Evolutionary conservation across 2,888 invertebrate genomes (phyloP).

Genomic region (Luperina nickerlii): DNA sequence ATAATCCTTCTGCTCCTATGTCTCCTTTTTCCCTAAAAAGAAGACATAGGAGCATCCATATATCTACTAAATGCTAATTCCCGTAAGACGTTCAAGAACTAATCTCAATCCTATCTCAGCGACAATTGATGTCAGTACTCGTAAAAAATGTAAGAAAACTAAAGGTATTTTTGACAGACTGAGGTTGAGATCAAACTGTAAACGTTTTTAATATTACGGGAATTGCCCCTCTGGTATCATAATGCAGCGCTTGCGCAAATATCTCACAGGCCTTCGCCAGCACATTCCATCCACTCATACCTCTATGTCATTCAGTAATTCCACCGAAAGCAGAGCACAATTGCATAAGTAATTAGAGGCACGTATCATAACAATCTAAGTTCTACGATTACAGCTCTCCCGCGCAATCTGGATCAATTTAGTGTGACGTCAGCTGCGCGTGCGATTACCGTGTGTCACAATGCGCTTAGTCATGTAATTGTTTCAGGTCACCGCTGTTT

Average conservation of each 20-base stretch:
- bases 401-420: slow-evolving; percentile 69
- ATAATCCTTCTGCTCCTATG: too few relatives aligned
- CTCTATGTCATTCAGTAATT: slow-evolving; percentile 36
- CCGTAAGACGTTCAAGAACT: too few relatives aligned
- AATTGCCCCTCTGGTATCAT: neutral
- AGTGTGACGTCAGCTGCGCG: slow-evolving; percentile 67
- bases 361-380: slow-evolving; percentile 62
- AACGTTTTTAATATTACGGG: too few relatives aligned
- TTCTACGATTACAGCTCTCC: slow-evolving; percentile 60
- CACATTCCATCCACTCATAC: slow-evolving; percentile 24
- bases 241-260: neutral
- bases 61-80: too few relatives aligned
- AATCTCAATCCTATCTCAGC: too few relatives aligned
- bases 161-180: too few relatives aligned
- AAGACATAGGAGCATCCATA: too few relatives aligned
- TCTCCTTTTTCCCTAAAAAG: too few relatives aligned
- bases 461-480: slow-evolving; percentile 69
- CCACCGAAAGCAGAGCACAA: slow-evolving; percentile 49
- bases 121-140: too few relatives aligned
- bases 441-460: slow-evolving; percentile 65
- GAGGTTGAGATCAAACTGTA: too few relatives aligned
- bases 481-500: slow-evolving; percentile 64
- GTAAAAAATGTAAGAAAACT: too few relatives aligned
- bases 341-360: slow-evolving; percentile 62
- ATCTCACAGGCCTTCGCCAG: neutral